Evolutionary conservation across 1,140 invertebrate species (phyloP).

Genomic region (Achatina immaculata): DNA sequence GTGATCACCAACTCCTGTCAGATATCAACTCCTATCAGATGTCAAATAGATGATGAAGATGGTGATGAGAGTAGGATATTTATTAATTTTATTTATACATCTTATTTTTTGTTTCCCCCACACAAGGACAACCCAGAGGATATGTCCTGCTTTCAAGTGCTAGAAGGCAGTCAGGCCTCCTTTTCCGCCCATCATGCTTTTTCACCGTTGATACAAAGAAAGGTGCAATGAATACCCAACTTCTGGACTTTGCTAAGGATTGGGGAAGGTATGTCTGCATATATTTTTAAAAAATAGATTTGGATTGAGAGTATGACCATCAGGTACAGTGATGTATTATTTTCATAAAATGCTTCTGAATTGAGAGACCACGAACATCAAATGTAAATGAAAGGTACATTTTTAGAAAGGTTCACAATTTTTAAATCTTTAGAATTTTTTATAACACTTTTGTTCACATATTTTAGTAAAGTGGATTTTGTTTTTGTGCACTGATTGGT

Average conservation of each 20-base stretch:
- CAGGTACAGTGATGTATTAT: not conserved
- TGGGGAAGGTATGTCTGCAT: constrained; percentile 1
- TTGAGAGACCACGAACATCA: no score
- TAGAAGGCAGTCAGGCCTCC: not conserved
- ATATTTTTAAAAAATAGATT: not conserved
- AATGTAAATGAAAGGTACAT: not conserved
- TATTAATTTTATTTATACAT: no score
- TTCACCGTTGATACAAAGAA: constrained; percentile 17
- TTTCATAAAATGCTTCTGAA: not conserved
- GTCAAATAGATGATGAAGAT: no score
- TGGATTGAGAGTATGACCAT: not conserved
- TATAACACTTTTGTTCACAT: not conserved
- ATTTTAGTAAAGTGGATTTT: no score
- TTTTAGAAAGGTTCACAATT: not conserved
- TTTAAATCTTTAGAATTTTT: not conserved
- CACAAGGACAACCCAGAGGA: not conserved
- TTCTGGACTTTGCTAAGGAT: constrained; percentile 1
- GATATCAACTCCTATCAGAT: no score
- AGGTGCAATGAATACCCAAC: not conserved
- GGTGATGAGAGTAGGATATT: no score
- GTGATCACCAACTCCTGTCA: no score
- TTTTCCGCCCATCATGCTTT: not conserved
- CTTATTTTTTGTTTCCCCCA: no score
- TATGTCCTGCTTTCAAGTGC: not conserved
- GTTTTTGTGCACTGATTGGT: no score